Evolutionary conservation across 2,888 invertebrate species (phyloP).

Genomic region (Drosophila fulvimacula): DNA sequence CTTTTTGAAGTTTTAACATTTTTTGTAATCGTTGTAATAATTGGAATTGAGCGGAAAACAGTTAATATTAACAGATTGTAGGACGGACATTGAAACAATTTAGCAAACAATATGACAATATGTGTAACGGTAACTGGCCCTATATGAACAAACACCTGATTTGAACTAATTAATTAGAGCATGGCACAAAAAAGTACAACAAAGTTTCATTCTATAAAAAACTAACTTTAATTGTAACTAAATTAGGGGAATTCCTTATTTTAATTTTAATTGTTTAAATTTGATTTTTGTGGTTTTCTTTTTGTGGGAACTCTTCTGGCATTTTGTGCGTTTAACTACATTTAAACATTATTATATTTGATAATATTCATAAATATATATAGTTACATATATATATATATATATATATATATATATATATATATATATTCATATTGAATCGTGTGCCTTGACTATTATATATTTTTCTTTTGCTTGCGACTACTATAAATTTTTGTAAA

Average conservation of each 20-base stretch:
- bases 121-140: constrained; percentile 24
- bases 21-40: constrained; percentile 31
- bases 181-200: constrained; percentile 54
- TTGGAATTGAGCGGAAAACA: constrained; percentile 43
- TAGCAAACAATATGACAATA: constrained; percentile 51
- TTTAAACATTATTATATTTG: constrained; percentile 31
- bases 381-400: constrained; percentile 13
- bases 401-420: constrained; percentile 12
- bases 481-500: constrained; percentile 30
- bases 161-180: constrained; percentile 44
- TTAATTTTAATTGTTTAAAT: neutral
- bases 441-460: constrained; percentile 56
- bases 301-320: constrained; percentile 22
- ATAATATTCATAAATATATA: constrained; percentile 15
- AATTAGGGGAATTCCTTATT: constrained; percentile 10
- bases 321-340: constrained; percentile 55
- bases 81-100: constrained; percentile 76
- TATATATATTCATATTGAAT: constrained; percentile 26
- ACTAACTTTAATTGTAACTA: constrained; percentile 29
- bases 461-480: constrained; percentile 42
- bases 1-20: constrained; percentile 25
- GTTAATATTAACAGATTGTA: constrained; percentile 63
- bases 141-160: constrained; percentile 29
- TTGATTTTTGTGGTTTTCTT: constrained; percentile 14
- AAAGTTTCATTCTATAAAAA: constrained; percentile 11